These are phyloP conservation scores for Parnassius glacialis DNA, from an alignment of 2,888 invertebrate genomes.

Conservation along the genomic window DNA sequence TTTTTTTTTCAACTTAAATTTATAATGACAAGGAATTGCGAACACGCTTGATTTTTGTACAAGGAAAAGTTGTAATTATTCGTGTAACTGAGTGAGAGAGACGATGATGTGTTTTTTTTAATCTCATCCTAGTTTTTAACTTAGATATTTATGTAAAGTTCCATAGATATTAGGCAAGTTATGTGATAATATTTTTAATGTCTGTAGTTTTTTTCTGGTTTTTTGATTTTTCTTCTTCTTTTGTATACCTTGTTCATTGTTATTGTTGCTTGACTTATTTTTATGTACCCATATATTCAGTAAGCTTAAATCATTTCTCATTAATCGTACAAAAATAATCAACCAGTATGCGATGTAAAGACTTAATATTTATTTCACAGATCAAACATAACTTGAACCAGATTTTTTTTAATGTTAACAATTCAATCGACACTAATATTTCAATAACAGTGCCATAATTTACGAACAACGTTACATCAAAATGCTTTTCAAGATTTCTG, in stretches of 20 bases:
- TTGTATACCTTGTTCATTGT: background rate
- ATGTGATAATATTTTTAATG: slow-evolving; percentile 27
- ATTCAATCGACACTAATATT: background rate
- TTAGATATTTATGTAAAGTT: background rate
- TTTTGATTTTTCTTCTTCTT: background rate
- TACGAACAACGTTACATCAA: background rate
- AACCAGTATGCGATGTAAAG: too few species aligned
- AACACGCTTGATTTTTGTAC: slow-evolving; percentile 29
- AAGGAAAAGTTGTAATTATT: slow-evolving; percentile 12
- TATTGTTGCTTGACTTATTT: slow-evolving; percentile 1
- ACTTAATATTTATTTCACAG: too few species aligned
- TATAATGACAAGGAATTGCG: slow-evolving; percentile 34
- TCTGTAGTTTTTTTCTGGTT: background rate
- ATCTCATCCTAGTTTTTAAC: slow-evolving; percentile 14
- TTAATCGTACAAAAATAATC: too few species aligned
- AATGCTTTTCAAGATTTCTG: background rate
- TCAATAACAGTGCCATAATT: slow-evolving; percentile 25
- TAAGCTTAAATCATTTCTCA: too few species aligned
- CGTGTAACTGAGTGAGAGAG: slow-evolving; percentile 3
- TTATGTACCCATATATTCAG: too few species aligned
- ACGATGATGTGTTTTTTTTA: slow-evolving; percentile 5
- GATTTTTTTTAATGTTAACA: background rate
- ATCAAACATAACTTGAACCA: too few species aligned
- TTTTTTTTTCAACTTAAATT: slow-evolving; percentile 30
- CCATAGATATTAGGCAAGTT: slow-evolving; percentile 15